Evolutionary conservation across 2,113 vertebrate genomes (phyloP), one percentile per base, ranked within the genome.

Genomic region (Gnathonemus echidnorhynchus): DNA sequence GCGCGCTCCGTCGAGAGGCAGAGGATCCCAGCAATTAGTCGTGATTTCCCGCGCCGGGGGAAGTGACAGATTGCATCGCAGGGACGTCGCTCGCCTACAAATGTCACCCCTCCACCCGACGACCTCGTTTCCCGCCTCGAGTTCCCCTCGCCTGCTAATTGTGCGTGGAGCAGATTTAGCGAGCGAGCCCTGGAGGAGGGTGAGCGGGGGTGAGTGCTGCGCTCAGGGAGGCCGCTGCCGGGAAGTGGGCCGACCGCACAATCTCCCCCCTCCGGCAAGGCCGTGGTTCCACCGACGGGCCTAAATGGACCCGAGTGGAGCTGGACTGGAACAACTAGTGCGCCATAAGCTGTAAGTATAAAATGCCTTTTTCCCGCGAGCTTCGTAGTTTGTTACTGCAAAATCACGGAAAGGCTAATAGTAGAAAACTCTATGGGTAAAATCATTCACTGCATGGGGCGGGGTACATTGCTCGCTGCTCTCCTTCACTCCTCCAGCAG

Each of bases 31-130:
- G 7, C 87, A 39, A 45, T 45, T 53, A 21, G 49, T 49, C 35
- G 50, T 19, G 9, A 46, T 70, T 62, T 45, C 45, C 62, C 15
- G 52, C 27, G 15, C 58, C 46, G 42, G 88, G 42, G 66, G 24
- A 88, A 74, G 19, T 74, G 88, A 31, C 42, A 88, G 74, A 84
- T 83, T 89, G 88, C 50, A 56, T 53, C 9, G 31, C 35, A 24
- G 50, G 31, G n/a, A 80, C 77, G 49, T 39, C 35, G 49, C 48
- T 89, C 17, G 15, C 70, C 70, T 80, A n/a, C 70, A 53, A 80
- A 89, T 83, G 70, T 89, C 70, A 83, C 88, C 49, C 21, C 13
- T 66, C 35, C 53, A 58, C 87, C 53, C 58, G 24, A 45, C 27
- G 88, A 80, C 88, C 88, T 89, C 27, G 1, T 74, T 80, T 74